Evolutionary conservation across 1,140 invertebrate genomes (phyloP), one percentile per base, ranked within the genome.

Genomic region (Eumaeus atala): DNA sequence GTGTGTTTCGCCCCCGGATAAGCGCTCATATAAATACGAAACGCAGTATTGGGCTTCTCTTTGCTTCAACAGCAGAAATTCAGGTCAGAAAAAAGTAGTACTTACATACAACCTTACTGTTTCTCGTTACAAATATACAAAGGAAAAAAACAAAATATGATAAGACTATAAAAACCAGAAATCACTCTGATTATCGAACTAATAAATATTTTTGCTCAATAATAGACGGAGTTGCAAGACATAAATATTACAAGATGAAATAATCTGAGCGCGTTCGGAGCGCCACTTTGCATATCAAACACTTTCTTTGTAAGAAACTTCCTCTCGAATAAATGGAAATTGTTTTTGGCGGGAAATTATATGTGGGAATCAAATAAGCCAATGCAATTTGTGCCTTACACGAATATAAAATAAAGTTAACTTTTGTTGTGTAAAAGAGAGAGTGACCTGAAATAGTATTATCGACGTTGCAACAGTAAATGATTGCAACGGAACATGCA

Each of bases 201-300:
- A 37, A 44, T 16, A 44, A 44, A 18, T 17, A 44, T 44, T 44
- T 44, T 9, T 28, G 7, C 9, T 16, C 14, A 1, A 17, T 14
- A 6, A 44, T 17, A 44, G 40, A 18, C 40, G 17, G 18, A 42
- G 40, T 21, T 28, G 10, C 37, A 52, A 53, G 38, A 21, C 28
- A 38, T 10, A 11, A 53, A 53, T 44, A 40, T 28, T 44, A 44
- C 38, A 44, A 40, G 12, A 16, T n/a, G 40, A 53, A 53, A 53
- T 53, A 44, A 53, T 53, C 38, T n/a, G 51, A 14, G 44, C 51
- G 51, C 51, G 38, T 53, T 42, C 51, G 44, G 14, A 42, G 12
- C 14, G 21, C 51, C 51, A 53, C 28, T 53, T 53, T 53, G 51
- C 51, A 53, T 53, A 53, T 53, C 51, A 44, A 53, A 44, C 51